phyloP scores from a whole-genome alignment of 2,888 invertebrate genomes.

The Dicyrtoma fusca region DNA sequence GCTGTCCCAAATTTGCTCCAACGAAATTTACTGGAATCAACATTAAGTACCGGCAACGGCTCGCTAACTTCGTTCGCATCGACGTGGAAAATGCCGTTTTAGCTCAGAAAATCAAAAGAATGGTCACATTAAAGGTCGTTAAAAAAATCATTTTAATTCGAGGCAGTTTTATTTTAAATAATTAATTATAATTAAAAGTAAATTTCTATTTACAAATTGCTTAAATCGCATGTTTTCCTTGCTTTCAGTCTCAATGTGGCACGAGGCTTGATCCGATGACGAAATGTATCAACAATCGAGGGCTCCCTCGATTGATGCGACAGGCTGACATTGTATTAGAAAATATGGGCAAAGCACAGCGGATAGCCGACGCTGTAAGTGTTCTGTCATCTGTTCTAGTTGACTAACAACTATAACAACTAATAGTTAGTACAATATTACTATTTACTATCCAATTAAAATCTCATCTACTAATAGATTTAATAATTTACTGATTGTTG shows the following conservation, averaged over 20 bases:
- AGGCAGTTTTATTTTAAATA: too few relatives aligned
- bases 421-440: too few relatives aligned
- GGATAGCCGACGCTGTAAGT: conserved; percentile 2
- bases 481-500: too few relatives aligned
- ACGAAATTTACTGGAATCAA: background rate
- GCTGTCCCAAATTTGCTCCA: background rate
- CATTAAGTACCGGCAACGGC: background rate
- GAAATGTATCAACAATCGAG: background rate
- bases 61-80: conserved; percentile 1
- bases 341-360: background rate
- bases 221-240: background rate
- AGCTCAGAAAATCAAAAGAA: conserved; percentile 3
- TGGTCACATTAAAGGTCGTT: background rate
- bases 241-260: conserved; percentile 1
- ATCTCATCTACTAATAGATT: too few relatives aligned
- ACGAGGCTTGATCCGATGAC: background rate
- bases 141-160: too few relatives aligned
- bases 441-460: too few relatives aligned
- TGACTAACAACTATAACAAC: too few relatives aligned
- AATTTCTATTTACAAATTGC: background rate
- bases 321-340: background rate
- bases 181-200: too few relatives aligned
- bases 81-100: conserved; percentile 13
- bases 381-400: too few relatives aligned
- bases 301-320: background rate